These are phyloP conservation scores for Pararge aegeria DNA, from an alignment of 1,140 invertebrate species.

Conservation along the genomic window DNA sequence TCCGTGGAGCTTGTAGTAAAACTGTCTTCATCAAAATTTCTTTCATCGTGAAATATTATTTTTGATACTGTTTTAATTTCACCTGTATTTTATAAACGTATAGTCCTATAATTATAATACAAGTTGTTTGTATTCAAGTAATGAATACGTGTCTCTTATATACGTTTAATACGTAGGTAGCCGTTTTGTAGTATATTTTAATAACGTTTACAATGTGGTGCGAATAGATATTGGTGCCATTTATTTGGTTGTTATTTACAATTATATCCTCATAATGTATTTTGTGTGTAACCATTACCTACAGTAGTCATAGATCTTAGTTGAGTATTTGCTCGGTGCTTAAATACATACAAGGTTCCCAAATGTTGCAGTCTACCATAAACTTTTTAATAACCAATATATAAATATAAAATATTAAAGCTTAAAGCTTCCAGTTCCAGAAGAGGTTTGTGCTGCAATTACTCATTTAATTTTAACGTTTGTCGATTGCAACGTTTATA, in stretches of 20 bases:
- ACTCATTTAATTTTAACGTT: not conserved
- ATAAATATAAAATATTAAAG: not conserved
- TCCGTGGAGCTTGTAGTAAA: constrained; percentile 9
- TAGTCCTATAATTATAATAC: constrained; percentile 25
- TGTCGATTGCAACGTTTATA: not conserved
- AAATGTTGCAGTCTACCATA: not conserved
- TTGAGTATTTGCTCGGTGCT: constrained; percentile 12
- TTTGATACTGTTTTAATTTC: constrained; percentile 39
- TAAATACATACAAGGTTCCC: not conserved
- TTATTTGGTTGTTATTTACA: constrained; percentile 66
- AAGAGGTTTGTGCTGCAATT: not conserved
- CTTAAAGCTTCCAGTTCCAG: not conserved
- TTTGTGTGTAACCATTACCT: constrained; percentile 4
- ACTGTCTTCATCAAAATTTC: constrained; percentile 22
- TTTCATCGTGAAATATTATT: constrained; percentile 36
- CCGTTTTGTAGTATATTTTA: constrained; percentile 38
- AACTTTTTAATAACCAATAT: not conserved
- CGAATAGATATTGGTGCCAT: constrained; percentile 66
- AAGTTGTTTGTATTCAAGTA: constrained; percentile 28
- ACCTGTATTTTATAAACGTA: constrained; percentile 32
- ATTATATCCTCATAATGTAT: constrained; percentile 42
- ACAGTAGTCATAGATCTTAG: constrained; percentile 15
- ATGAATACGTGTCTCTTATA: constrained; percentile 15
- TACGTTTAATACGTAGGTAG: constrained; percentile 31
- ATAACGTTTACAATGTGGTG: constrained; percentile 57